Conservation (phyloP, 2,888 invertebrate genomes). For the Xestia xanthographa region DNA sequence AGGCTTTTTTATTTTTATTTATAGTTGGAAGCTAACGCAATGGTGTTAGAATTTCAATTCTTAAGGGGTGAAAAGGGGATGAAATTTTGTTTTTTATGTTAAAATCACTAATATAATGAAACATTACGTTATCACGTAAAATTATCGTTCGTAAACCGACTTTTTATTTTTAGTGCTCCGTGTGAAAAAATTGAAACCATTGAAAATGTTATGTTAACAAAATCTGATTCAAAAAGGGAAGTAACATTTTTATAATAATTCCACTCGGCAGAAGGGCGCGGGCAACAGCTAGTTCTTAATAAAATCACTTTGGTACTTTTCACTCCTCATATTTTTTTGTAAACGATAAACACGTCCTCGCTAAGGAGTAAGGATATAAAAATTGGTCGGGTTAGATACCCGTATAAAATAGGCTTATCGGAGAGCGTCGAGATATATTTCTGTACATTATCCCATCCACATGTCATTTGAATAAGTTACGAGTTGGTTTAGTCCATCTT, state of each 20-base stretch:
- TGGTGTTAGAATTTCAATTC: too few species aligned
- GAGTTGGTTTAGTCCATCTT: constrained; percentile 55
- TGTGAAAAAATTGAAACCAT: not conserved
- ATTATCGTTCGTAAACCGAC: too few species aligned
- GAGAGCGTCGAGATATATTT: constrained; percentile 64
- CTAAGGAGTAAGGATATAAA: constrained; percentile 58
- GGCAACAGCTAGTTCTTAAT: not conserved
- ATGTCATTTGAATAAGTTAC: constrained; percentile 70
- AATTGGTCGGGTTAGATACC: constrained; percentile 63
- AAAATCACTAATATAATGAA: too few species aligned
- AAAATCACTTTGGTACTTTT: not conserved
- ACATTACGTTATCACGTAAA: too few species aligned
- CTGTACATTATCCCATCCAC: constrained; percentile 66
- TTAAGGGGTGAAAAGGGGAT: too few species aligned
- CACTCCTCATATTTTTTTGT: constrained; percentile 48
- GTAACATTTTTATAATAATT: not conserved
- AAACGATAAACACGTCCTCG: constrained; percentile 58
- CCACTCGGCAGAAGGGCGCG: not conserved
- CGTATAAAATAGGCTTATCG: constrained; percentile 73
- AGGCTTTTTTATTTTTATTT: too few species aligned
- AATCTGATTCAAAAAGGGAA: not conserved
- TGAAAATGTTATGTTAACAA: not conserved
- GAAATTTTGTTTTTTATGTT: too few species aligned
- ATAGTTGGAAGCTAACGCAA: too few species aligned
- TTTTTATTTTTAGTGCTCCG: too few species aligned